Evolutionary conservation across 2,888 invertebrate species (phyloP).

Genomic region (Ectemnius continuus): DNA sequence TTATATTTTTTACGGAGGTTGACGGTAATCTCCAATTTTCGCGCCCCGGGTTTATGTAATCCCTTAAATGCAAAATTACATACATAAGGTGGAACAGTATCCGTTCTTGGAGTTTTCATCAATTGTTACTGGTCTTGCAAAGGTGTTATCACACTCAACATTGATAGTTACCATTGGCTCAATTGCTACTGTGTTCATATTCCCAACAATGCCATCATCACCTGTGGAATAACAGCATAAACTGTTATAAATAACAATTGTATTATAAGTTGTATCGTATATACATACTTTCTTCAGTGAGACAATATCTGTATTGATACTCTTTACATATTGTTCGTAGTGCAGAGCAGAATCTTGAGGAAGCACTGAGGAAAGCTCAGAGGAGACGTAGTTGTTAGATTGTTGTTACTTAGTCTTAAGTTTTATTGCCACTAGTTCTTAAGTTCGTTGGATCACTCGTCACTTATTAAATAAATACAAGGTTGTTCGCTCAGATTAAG

Average conservation of each 20-base stretch:
- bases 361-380: too few species aligned
- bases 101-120: neutral
- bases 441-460: too few species aligned
- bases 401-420: too few species aligned
- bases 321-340: constrained; percentile 6
- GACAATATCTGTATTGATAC: constrained; percentile 1
- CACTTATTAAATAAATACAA: too few species aligned
- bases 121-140: too few species aligned
- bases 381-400: too few species aligned
- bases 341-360: too few species aligned
- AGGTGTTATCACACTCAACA: neutral
- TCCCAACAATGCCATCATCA: too few species aligned
- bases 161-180: neutral
- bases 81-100: neutral
- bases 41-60: neutral
- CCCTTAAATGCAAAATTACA: neutral
- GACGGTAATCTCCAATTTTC: neutral
- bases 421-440: too few species aligned
- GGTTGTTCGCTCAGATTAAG: too few species aligned
- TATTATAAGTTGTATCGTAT: neutral
- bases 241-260: neutral
- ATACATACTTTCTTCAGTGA: neutral
- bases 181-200: neutral
- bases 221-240: neutral
- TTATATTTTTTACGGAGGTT: too few species aligned